Base-by-base conservation (phyloP, 2,888 invertebrate species). In the Bugula neritina region DNA sequence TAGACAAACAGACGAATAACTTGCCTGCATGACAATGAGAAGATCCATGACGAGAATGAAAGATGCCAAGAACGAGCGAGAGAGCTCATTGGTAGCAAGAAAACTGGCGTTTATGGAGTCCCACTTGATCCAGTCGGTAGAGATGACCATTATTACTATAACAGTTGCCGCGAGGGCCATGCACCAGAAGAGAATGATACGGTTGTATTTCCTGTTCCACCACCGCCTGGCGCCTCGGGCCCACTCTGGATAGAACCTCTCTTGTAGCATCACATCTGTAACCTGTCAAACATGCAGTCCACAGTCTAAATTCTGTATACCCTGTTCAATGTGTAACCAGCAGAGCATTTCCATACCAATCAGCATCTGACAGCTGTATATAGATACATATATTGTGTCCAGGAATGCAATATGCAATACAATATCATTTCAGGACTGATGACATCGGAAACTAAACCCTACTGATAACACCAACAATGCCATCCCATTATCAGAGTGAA, bases 241-340 rank as follows among this genome's bases (percentile, higher is more conserved):
- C 86, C 86, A 87, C 69, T 81, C 78, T 0, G 86, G 86, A 76
- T 86, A 87, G 25, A 86, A 80, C 74, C 84, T 85, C 77, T 87
- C 87, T 77, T 87, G 87, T 3, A 87, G 82, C 86, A 87, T 86
- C 79, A 87, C 86, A 76, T 87, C 87, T 57, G 86, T 86, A 34
- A 87, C 86, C 85, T 84, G 72, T 10, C 21, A 57, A 25, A 3
- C 5, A 17, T 21, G 27, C 27, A 57, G 5, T 13, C n/a, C 23
- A 52, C 21, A 17, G 21, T 52, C 52, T 17, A 52, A 21, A 21
- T 21, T 52, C 52, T 52, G 52, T 52, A 52, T 52, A 52, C 52
- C 10, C 52, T 52, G 21, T 52, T 52, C 10, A 17, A 52, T 52
- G 10, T 17, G 21, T 52, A 52, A 52, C 21, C 21, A n/a, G n/a